These are phyloP conservation scores for Clivina fossor DNA, from an alignment of 2,888 invertebrate genomes.

Conservation along the genomic window DNA sequence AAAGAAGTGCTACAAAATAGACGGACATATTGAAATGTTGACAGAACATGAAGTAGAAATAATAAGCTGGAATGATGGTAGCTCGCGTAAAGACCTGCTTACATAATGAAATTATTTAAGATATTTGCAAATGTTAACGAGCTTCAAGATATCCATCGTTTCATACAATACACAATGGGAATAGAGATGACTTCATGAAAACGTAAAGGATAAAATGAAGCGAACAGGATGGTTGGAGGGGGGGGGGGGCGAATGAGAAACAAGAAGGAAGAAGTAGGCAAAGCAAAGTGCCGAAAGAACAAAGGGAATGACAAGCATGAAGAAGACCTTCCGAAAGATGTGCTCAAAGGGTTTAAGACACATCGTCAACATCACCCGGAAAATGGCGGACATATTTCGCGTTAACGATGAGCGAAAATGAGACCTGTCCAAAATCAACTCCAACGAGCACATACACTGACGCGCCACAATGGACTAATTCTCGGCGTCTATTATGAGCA, in stretches of 20 bases:
- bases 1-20: too few relatives aligned
- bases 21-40: too few relatives aligned
- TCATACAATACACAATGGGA: constrained; percentile 26
- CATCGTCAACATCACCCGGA: constrained; percentile 20
- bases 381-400: constrained; percentile 26
- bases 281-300: too few relatives aligned
- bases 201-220: constrained; percentile 17
- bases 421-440: constrained; percentile 3
- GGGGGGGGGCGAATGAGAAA: too few relatives aligned
- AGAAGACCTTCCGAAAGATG: constrained; percentile 19
- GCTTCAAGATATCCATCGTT: constrained; percentile 24
- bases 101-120: constrained; percentile 25
- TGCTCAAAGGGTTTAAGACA: constrained; percentile 26
- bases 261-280: constrained; percentile 16
- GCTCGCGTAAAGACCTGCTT: not conserved
- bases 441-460: too few relatives aligned
- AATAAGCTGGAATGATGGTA: constrained; percentile 6
- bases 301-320: constrained; percentile 16
- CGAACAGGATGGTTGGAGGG: too few relatives aligned
- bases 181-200: constrained; percentile 31
- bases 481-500: too few relatives aligned
- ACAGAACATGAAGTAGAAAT: too few relatives aligned
- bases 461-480: too few relatives aligned
- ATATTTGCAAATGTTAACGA: constrained; percentile 24
- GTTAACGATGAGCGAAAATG: constrained; percentile 26